Base-by-base conservation (phyloP, 2,888 invertebrate genomes). In the Agrotis clavis region DNA sequence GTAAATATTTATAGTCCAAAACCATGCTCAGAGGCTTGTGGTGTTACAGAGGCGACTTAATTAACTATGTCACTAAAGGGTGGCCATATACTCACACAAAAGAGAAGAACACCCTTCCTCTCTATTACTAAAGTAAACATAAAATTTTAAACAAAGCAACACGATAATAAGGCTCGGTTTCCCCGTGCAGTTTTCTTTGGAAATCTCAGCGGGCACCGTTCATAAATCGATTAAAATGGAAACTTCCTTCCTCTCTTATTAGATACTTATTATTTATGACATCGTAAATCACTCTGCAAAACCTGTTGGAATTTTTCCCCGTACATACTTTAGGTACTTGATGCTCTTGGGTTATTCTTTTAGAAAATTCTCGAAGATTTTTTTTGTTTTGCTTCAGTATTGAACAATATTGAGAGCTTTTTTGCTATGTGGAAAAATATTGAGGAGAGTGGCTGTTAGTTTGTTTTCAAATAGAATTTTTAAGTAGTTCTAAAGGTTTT, bases 231-330 rank as follows among this genome's bases (percentile, higher is more conserved):
- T 84, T 84, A 85, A 81, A 82, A 77, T 82, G 85, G 54, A 84
- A 84, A 84, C 74, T 83, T 79, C 76, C 74, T 59, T 67, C 63
- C 77, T 70, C 71, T 64, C 81, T 88, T 88, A 89, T 88, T 87
- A 87, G 85, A 86, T 85, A 84, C 84, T 87, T 86, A 87, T 89
- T 89, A 89, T 89, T 89, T 89, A 89, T 85, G 87, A 79, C 77
- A 64, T 76, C 79, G 74, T 89, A 89, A 88, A 89, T 89, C 87
- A 87, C 71, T 75, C 81, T 54, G 19, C 57, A 35, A 74, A 62
- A 77, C 60, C 83, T 68, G 74, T 74, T 67, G 53, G 72, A 82
- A 81, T 72, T 77, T 75, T 72, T 57, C 69, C 25, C 41, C 25
- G 62, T 67, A 82, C 41, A 63, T 81, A 72, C 67, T 57, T 70